Conservation (phyloP, 2,888 invertebrate genomes). For the Cosmia trapezina region DNA sequence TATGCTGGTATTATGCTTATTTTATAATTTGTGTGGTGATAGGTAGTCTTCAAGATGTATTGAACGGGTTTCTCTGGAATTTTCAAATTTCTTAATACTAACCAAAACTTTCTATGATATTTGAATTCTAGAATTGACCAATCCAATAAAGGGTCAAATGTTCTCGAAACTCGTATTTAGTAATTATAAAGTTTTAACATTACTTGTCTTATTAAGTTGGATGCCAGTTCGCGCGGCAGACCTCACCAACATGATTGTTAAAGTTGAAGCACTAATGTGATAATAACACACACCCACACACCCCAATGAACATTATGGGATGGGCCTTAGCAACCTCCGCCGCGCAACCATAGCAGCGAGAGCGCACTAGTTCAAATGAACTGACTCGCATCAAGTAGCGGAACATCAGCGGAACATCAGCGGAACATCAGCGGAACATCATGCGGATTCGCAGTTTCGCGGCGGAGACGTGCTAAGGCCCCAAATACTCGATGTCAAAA, state of each 20-base stretch:
- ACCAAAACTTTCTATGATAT: conserved; percentile 25
- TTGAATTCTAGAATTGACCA: conserved; percentile 11
- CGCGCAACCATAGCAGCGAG: no score
- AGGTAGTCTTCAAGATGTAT: not conserved
- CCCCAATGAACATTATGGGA: not conserved
- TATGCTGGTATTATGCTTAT: no score
- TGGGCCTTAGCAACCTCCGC: no score
- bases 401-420: no score
- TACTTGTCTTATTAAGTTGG: conserved; percentile 12
- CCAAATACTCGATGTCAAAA: not conserved
- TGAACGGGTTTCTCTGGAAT: conserved; percentile 4
- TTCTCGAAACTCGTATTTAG: conserved; percentile 26
- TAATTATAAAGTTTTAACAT: conserved; percentile 46
- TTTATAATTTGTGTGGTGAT: no score
- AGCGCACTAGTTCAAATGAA: no score
- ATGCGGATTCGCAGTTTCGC: no score
- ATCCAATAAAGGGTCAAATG: conserved; percentile 17
- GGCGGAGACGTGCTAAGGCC: no score
- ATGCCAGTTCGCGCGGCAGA: not conserved
- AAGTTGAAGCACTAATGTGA: conserved; percentile 39
- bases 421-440: no score
- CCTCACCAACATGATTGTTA: conserved; percentile 13
- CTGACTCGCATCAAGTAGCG: no score
- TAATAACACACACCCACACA: conserved; percentile 16
- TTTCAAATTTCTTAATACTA: not conserved